phyloP scores from a whole-genome alignment of 2,888 invertebrate genomes.

The Limnephilus auricula region DNA sequence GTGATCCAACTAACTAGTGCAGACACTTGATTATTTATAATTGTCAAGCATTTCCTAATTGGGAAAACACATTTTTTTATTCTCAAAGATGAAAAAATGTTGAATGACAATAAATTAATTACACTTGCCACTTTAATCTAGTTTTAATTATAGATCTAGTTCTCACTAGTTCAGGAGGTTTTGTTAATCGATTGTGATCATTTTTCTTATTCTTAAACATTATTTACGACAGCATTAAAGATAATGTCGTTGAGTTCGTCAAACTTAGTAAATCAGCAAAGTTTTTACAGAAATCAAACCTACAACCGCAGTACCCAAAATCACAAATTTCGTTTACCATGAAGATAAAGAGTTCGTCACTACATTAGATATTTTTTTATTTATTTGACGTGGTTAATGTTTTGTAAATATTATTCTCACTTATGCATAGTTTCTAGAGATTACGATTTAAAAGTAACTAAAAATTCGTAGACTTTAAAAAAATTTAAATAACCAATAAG shows the following conservation, averaged over 20 bases:
- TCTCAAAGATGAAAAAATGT: neutral
- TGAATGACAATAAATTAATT: neutral
- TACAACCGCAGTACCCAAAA: neutral
- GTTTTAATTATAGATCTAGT: neutral
- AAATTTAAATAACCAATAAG: neutral
- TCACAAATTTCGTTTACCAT: neutral
- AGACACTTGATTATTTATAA: neutral
- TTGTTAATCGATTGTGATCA: neutral
- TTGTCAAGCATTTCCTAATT: neutral
- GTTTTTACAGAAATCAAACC: neutral
- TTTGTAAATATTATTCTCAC: neutral
- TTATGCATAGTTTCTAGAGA: too few relatives aligned
- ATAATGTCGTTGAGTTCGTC: neutral
- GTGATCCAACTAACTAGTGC: neutral
- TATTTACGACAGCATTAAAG: neutral
- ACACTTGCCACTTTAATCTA: neutral
- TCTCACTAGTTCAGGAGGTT: neutral
- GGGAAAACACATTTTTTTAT: constrained; percentile 39
- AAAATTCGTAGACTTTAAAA: neutral
- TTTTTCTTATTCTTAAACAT: neutral
- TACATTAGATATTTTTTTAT: neutral
- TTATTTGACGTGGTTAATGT: neutral
- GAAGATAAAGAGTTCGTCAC: neutral
- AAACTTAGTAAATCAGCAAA: neutral
- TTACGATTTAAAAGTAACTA: neutral